Base-by-base conservation (phyloP, 2,113 vertebrate species). In the Pygathrix nemaeus region DNA sequence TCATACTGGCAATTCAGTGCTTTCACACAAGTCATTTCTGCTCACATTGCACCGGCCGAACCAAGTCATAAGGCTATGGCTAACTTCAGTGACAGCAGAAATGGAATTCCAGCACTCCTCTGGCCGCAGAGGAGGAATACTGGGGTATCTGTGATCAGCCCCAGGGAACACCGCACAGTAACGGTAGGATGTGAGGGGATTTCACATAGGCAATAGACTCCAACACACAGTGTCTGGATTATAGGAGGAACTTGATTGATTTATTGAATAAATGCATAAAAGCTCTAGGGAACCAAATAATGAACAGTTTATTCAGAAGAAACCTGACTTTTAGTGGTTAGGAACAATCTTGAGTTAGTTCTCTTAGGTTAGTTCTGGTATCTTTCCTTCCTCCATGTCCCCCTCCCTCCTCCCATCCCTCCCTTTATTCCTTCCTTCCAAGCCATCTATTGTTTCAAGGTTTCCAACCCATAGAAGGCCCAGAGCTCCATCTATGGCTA, bases 191-290 rank as follows among this genome's bases (percentile, higher is more conserved):
- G 10, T 23, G n/a, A 75, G 68, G 52, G 66, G 23, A 59, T 78
- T 94, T 80, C 72, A 93, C 10, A 68, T 76, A 64, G 61, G 81
- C 80, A 68, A 12, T n/a, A 61, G 50, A 81, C 27, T 32, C 90
- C 50, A 27, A 6, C 1, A 64, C n/a, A 18, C 43, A 61, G 23
- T 43, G 45, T 93, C 80, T 83, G 25, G 40, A 61, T 57, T 80
- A 20, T 25, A 68, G 11, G n/a, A 89, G 38, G 52, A 80, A 43
- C 55, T 76, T 96, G 64, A 52, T 90, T 30, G 61, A 80, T 90
- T 92, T 83, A 55, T 68, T 66, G 27, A 95, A 32, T 70, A n/a
- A 93, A 78, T 48, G 64, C 86, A 35, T 76, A 88, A 64, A 95
- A 88, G 45, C 75, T 66, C 43, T 40, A 85, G 64, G 68, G 57